Evolutionary conservation across 2,888 invertebrate genomes (phyloP), one percentile per base, ranked within the genome.

Genomic region (Monoplex corrugatus): DNA sequence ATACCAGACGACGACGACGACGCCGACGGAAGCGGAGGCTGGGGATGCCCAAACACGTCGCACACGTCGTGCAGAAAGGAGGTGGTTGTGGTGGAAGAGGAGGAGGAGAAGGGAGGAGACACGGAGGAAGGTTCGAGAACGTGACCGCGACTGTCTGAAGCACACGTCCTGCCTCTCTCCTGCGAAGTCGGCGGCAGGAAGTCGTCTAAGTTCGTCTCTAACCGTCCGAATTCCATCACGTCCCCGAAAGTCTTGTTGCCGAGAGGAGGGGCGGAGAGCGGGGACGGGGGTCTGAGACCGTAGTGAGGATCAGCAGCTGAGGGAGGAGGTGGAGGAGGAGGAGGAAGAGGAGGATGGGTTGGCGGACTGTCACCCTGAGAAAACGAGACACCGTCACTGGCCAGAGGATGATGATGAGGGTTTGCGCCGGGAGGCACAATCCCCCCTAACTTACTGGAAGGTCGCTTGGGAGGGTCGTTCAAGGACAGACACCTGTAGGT

Each of bases 401-500:
- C 82, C 2, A 82, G 32, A 13, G 82, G 82, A 32, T 82, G 45
- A 32, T 23, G 82, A 32, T 2, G 78, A 28, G 68, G 16, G 68
- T 5, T 68, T 13, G 68, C 28, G n/a, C 28, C 28, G 19, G 68
- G 28, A 13, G 50, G 10, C 50, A 19, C 19, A 8, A 13, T 50
- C 50, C 50, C 50, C n/a, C n/a, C n/a, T n/a, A n/a, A n/a, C n/a
- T n/a, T n/a, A n/a, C n/a, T n/a, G n/a, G n/a, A n/a, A n/a, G 84
- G 57, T 43, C 80, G 19, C 44, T 83, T 87, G 40, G 92, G 92
- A 57, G 92, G 91, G 40, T 92, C 92, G 88, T 92, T 89, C 43
- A 91, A 75, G 5, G 94, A 93, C 78, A 94, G 91, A 40, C 94
- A 92, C n/a, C 98, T 97, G 94, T 98, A 97, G 86, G 98, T 98